Conservation (phyloP, 2,888 invertebrate genomes). For the Clistopyga incitator region DNA sequence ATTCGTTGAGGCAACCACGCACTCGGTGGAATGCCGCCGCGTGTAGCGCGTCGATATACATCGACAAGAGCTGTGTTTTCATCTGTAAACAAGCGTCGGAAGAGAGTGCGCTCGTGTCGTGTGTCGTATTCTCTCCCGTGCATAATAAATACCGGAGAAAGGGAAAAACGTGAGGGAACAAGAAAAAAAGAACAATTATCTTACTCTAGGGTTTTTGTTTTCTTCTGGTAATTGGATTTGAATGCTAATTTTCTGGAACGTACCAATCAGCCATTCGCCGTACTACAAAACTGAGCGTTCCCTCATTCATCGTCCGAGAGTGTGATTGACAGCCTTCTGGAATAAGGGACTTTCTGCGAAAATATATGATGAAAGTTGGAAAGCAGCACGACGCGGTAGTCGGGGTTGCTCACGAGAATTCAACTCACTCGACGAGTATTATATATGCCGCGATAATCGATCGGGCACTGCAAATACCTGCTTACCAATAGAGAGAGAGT, state of each 20-base stretch:
- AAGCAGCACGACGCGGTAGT: conserved; percentile 4
- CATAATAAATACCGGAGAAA: conserved; percentile 60
- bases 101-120: not conserved
- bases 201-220: not conserved
- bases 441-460: conserved; percentile 9
- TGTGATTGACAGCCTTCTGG: conserved; percentile 33
- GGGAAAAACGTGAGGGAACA: too few species aligned
- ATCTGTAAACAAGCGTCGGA: conserved; percentile 10
- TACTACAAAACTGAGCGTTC: conserved; percentile 18
- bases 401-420: not conserved
- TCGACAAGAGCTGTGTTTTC: conserved; percentile 27
- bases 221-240: not conserved
- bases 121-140: conserved; percentile 35
- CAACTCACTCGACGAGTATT: conserved; percentile 11
- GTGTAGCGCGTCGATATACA: conserved; percentile 17
- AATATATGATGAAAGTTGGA: conserved; percentile 33
- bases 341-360: conserved; percentile 10
- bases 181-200: not conserved
- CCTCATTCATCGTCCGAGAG: not conserved
- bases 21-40: conserved; percentile 28
- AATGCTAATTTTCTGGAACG: conserved; percentile 19
- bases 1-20: conserved; percentile 22
- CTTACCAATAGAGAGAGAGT: not conserved
- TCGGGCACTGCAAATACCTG: not conserved
- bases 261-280: not conserved